Percentiles rank a stretch among this genome's conserved stretches.
These are phyloP conservation scores for Porites evermanni DNA, from an alignment of 92 coral and sea anemone genomes.

Conservation along the genomic window DNA sequence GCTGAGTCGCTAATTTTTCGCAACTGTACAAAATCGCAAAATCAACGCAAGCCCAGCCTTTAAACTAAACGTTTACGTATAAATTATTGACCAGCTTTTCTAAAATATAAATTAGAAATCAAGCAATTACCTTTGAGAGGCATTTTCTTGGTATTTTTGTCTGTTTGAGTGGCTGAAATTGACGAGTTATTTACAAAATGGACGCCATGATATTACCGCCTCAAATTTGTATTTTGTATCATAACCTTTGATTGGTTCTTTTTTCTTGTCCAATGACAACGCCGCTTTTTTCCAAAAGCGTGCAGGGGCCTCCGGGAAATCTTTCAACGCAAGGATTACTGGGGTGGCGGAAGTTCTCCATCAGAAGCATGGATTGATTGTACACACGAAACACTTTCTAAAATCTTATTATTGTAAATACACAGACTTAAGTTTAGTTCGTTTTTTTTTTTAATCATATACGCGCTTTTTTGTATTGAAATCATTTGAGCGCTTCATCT, in stretches of 20 bases:
- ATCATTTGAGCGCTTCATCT: no score
- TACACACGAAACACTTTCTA: no score
- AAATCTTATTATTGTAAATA: no score
- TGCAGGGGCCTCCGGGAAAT: neutral
- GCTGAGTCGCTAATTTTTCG: no score
- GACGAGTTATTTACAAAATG: slow-evolving; percentile 3
- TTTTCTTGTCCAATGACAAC: slow-evolving; percentile 4
- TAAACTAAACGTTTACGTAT: neutral
- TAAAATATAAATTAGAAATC: neutral
- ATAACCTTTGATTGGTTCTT: slow-evolving; percentile 55
- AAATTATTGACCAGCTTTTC: neutral
- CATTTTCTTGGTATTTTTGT: neutral
- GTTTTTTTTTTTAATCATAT: no score
- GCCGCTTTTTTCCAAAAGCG: neutral
- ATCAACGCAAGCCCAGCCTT: neutral
- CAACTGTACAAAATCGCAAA: neutral
- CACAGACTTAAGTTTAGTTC: no score
- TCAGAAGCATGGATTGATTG: no score
- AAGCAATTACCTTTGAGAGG: slow-evolving; percentile 23
- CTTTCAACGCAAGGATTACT: neutral
- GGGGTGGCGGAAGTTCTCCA: neutral
- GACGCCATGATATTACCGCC: neutral
- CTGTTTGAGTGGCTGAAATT: neutral
- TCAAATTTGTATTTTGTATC: slow-evolving; percentile 63
- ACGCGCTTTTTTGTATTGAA: no score